Conservation (phyloP, 2,113 vertebrate genomes). For the Thymallus thymallus region DNA sequence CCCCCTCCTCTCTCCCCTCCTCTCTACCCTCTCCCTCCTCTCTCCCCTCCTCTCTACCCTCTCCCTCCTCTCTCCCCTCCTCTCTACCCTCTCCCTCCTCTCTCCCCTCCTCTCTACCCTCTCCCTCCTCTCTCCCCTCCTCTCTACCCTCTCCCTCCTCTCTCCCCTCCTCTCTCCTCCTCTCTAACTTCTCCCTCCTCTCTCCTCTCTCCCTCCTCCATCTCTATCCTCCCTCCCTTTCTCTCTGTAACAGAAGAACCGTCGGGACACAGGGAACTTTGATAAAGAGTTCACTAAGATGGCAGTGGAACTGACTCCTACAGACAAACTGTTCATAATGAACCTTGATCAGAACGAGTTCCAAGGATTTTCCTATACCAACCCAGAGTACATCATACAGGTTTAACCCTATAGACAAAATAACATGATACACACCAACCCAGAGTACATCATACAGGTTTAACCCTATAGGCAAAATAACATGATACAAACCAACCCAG, state of each 20-base stretch:
- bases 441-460: slow-evolving; percentile 87
- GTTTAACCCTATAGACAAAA: no score
- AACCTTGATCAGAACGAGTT: slow-evolving; percentile 99
- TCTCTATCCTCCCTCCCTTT: not conserved
- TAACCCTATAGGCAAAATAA: no score
- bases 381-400: slow-evolving; percentile 92
- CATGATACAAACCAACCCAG: slow-evolving; percentile 19
- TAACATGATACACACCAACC: slow-evolving; percentile 68
- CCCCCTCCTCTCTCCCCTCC: slow-evolving; percentile 1
- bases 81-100: no score
- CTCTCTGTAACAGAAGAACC: slow-evolving; percentile 83
- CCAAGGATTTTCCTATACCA: slow-evolving; percentile 97
- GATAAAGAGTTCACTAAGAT: slow-evolving; percentile 99
- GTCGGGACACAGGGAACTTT: slow-evolving; percentile 91
- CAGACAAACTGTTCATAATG: slow-evolving; percentile 99
- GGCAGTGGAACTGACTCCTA: slow-evolving; percentile 94
- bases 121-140: no score
- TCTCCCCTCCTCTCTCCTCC: no score
- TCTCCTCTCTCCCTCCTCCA: no score
- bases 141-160: no score
- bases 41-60: not conserved
- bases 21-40: not conserved
- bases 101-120: no score
- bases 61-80: no score
- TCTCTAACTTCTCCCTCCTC: no score